phyloP scores from a whole-genome alignment of 35 echinoderm and acorn worm genomes.

The Acanthaster planci region DNA sequence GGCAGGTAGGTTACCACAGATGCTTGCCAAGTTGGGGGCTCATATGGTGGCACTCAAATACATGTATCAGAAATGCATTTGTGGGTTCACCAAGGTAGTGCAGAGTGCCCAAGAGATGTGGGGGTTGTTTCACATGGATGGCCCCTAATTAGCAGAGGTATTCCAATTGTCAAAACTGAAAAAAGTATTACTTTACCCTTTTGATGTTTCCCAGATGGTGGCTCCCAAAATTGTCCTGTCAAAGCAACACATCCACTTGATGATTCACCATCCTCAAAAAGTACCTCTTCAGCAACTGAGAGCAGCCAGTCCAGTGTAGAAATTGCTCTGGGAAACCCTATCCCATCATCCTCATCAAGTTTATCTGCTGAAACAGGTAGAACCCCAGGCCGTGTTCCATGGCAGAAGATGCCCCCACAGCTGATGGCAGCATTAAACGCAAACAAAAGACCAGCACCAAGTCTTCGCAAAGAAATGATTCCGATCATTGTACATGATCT shows the following conservation, averaged over 20 bases:
- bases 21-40: no score
- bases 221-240: background rate
- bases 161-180: no score
- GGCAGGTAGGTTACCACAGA: background rate
- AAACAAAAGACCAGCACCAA: background rate
- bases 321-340: background rate
- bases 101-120: no score
- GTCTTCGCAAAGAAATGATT: conserved; percentile 11
- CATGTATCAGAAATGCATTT: background rate
- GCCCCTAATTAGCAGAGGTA: no score
- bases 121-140: no score
- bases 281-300: background rate
- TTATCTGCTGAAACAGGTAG: no score
- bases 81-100: background rate
- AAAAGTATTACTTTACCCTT: no score
- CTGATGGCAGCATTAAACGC: background rate
- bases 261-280: background rate
- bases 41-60: background rate
- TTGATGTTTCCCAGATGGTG: background rate
- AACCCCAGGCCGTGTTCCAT: background rate
- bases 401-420: conserved; percentile 16
- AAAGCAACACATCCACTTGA: no score
- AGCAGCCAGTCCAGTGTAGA: background rate
- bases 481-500: background rate
- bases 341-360: background rate